Conservation (phyloP, 2,113 vertebrate genomes). For the Zosterops borbonicus region DNA sequence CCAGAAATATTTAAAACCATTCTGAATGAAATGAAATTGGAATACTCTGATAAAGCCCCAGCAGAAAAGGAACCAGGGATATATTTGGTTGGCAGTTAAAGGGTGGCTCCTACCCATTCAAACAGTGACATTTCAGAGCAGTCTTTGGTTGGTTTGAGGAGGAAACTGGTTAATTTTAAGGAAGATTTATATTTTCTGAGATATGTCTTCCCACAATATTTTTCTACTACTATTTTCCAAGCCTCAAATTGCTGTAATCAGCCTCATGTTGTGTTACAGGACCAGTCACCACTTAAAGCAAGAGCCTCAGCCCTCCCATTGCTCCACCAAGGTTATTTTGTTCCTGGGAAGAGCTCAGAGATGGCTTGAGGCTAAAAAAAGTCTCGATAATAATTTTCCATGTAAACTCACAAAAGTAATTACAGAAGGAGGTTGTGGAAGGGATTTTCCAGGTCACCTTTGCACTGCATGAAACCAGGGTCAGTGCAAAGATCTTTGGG, state of each 20-base stretch:
- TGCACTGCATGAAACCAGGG: neutral
- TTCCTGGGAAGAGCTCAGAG: neutral
- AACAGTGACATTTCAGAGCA: neutral
- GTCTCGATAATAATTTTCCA: neutral
- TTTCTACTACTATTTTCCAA: neutral
- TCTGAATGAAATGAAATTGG: neutral
- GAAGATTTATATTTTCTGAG: neutral
- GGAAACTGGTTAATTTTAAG: neutral
- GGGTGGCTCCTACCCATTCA: neutral
- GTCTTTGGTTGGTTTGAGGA: neutral
- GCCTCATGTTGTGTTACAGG: neutral
- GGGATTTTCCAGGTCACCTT: neutral
- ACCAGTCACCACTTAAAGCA: neutral
- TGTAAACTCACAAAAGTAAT: neutral
- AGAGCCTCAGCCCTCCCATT: neutral
- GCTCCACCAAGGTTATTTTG: neutral
- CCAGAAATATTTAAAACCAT: neutral
- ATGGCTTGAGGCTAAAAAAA: neutral
- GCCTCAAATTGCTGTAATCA: neutral
- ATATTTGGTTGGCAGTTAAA: neutral
- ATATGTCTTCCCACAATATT: neutral
- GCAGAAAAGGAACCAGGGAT: neutral
- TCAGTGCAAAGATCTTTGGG: neutral
- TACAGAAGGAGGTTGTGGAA: neutral
- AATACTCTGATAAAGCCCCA: neutral